phyloP scores from a whole-genome alignment of 2,888 invertebrate species.

The Watsonalla binaria region DNA sequence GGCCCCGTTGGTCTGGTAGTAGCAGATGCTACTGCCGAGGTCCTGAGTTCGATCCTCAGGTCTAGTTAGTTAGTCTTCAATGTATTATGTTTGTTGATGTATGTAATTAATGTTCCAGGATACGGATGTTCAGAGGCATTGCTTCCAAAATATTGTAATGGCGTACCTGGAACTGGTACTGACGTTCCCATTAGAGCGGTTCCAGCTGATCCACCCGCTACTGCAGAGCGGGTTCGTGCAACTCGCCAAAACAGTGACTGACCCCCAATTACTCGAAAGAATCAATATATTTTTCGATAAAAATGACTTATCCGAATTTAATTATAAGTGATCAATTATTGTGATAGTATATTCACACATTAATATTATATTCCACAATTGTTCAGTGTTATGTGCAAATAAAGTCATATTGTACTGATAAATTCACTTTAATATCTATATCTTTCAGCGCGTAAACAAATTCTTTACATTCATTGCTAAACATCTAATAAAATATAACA shows the following conservation, averaged over 20 bases:
- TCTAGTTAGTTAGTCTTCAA: too few species aligned
- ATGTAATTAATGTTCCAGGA: slow-evolving; percentile 74
- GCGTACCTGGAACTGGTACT: slow-evolving; percentile 89
- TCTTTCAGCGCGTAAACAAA: slow-evolving; percentile 42
- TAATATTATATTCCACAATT: slow-evolving; percentile 59
- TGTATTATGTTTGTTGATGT: neutral
- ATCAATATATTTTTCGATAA: slow-evolving; percentile 76
- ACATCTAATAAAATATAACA: slow-evolving; percentile 27
- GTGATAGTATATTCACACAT: slow-evolving; percentile 49
- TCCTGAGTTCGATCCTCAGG: too few species aligned
- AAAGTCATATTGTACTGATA: slow-evolving; percentile 51
- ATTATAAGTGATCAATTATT: slow-evolving; percentile 63
- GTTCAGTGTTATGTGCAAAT: slow-evolving; percentile 63
- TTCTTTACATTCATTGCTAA: slow-evolving; percentile 16
- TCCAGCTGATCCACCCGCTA: slow-evolving; percentile 71
- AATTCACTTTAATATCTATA: slow-evolving; percentile 43
- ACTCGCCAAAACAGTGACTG: slow-evolving; percentile 67
- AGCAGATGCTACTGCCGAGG: too few species aligned
- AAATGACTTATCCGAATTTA: slow-evolving; percentile 68
- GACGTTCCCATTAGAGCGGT: slow-evolving; percentile 80
- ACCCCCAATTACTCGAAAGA: slow-evolving; percentile 70
- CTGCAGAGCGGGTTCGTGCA: slow-evolving; percentile 64
- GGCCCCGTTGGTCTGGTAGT: too few species aligned
- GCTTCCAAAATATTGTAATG: slow-evolving; percentile 91
- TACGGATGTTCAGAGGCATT: slow-evolving; percentile 89